phyloP scores from a whole-genome alignment of 2,888 invertebrate genomes.

The Idaea aversata region DNA sequence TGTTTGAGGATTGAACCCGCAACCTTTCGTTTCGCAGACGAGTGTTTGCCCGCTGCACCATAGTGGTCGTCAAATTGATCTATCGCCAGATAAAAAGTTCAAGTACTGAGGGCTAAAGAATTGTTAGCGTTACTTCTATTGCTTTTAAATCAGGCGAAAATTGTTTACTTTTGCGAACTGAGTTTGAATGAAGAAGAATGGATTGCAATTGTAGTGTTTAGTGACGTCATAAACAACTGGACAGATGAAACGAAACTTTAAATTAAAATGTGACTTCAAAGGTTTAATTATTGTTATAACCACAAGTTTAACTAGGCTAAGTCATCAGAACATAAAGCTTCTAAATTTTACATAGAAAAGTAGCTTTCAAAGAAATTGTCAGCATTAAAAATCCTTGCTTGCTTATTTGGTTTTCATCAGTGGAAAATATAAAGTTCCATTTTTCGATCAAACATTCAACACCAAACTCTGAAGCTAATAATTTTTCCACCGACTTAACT shows the following conservation, averaged over 20 bases:
- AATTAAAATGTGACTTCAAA: not conserved
- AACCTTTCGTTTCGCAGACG: too few species aligned
- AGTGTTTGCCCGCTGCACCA: too few species aligned
- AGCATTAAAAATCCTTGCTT: too few species aligned
- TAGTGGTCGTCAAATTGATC: not conserved
- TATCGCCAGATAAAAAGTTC: not conserved
- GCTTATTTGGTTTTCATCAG: too few species aligned
- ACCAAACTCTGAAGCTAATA: not conserved
- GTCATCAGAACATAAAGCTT: not conserved
- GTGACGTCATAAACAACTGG: not conserved
- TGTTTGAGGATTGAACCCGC: too few species aligned
- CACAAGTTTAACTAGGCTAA: not conserved
- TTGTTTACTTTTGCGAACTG: slow-evolving; percentile 36
- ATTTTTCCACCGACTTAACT: slow-evolving; percentile 1
- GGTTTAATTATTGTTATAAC: not conserved
- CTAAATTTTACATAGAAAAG: too few species aligned
- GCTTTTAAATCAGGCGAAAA: slow-evolving; percentile 42
- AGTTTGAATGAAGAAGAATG: slow-evolving; percentile 25
- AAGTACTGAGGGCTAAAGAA: slow-evolving; percentile 35
- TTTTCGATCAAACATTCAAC: not conserved
- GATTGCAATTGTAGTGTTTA: slow-evolving; percentile 9
- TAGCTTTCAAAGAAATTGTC: too few species aligned
- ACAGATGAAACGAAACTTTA: not conserved
- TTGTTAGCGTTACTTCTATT: slow-evolving; percentile 54
- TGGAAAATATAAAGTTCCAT: too few species aligned